Conservation (phyloP, 2,113 vertebrate species). For the human region DNA sequence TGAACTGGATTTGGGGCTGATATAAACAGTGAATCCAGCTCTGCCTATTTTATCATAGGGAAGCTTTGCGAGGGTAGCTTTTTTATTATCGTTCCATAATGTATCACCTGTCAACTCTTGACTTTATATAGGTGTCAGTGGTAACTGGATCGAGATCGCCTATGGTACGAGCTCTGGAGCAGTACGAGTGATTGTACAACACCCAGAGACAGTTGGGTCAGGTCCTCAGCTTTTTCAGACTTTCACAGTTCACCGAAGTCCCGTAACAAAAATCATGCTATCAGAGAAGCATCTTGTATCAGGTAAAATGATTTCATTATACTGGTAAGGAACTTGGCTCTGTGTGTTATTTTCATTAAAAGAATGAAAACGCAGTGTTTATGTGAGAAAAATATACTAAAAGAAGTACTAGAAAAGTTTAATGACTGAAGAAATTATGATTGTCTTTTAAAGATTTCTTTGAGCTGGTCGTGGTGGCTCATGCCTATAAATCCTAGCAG, state of each 20-base stretch:
- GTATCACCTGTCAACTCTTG: neutral
- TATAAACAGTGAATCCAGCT: accelerated
- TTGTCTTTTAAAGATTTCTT: neutral
- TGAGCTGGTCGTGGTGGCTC: too few species aligned
- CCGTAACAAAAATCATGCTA: conserved; percentile 97
- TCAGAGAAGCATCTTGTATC: conserved; percentile 98
- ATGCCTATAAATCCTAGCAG: too few species aligned
- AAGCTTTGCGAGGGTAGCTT: too few species aligned
- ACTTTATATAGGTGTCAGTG: conserved; percentile 91
- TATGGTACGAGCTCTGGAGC: conserved; percentile 98
- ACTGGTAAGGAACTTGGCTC: neutral
- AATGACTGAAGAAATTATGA: neutral
- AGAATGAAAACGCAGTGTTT: neutral
- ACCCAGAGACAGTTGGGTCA: conserved; percentile 96
- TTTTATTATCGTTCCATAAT: accelerated
- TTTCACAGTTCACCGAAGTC: conserved; percentile 97
- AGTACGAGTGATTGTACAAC: conserved; percentile 96
- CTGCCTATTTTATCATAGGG: neutral
- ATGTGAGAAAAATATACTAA: neutral
- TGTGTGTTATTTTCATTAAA: neutral
- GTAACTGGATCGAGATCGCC: conserved; percentile 98
- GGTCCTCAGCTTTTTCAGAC: conserved; percentile 98
- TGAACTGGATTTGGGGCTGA: neutral
- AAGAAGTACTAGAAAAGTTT: neutral
- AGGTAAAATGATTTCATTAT: conserved; percentile 81